Evolutionary conservation across 2,797 vertebrate genomes (phyloP).

Genomic region (Siniperca undulata): DNA sequence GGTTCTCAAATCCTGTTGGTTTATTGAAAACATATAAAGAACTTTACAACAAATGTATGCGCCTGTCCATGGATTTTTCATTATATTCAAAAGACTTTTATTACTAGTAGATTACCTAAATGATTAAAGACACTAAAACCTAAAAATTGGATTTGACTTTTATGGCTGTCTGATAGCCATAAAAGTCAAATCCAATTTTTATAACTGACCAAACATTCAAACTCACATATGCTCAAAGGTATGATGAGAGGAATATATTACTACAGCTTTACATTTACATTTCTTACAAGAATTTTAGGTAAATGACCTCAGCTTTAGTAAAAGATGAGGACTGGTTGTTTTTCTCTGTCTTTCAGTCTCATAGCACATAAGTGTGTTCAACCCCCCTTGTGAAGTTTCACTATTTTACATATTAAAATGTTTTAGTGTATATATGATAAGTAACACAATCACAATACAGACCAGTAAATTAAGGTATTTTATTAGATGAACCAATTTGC

Average conservation of each 20-base stretch:
- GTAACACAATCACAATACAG: constrained; percentile 29
- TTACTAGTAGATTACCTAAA: constrained; percentile 23
- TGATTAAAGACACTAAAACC: constrained; percentile 43
- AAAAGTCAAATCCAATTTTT: constrained; percentile 49
- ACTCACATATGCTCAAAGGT: constrained; percentile 10
- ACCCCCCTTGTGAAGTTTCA: not conserved
- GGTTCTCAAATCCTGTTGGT: not conserved
- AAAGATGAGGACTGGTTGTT: not conserved
- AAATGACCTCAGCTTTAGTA: not conserved
- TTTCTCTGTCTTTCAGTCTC: not conserved
- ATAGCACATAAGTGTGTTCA: not conserved
- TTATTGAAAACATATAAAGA: constrained; percentile 6
- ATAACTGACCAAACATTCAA: constrained; percentile 31
- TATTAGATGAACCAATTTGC: constrained; percentile 51
- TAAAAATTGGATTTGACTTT: too few relatives aligned
- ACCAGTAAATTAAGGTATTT: constrained; percentile 32
- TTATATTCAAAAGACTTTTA: constrained; percentile 38
- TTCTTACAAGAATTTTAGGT: not conserved
- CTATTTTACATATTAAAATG: not conserved
- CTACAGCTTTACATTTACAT: not conserved
- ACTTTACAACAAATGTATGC: constrained; percentile 12
- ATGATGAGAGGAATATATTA: not conserved
- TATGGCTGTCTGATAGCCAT: constrained; percentile 34
- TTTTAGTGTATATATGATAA: not conserved
- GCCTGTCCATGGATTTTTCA: not conserved